These are phyloP conservation scores for Romanogobio albipinnatus DNA, from an alignment of 2,113 vertebrate species.

Conservation along the genomic window DNA sequence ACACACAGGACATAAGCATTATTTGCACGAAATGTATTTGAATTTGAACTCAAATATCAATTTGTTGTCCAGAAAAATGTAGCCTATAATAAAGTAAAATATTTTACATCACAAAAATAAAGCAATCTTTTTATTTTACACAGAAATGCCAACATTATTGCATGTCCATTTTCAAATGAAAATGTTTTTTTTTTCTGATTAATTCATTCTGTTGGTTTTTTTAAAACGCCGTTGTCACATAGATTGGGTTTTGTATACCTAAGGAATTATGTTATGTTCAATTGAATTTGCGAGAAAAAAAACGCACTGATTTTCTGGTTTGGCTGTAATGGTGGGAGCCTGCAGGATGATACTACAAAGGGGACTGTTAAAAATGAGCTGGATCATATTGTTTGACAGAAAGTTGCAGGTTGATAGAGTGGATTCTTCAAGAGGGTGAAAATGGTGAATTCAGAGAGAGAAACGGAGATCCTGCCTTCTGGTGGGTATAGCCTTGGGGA, in stretches of 20 bases:
- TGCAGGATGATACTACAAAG: conserved; percentile 77
- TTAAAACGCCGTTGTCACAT: conserved; percentile 43
- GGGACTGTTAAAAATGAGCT: conserved; percentile 91
- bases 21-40: neutral
- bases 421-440: conserved; percentile 81
- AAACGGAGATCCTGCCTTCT: conserved; percentile 70
- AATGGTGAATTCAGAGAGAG: conserved; percentile 81
- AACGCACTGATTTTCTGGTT: conserved; percentile 51
- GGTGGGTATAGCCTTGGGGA: conserved; percentile 78
- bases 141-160: neutral
- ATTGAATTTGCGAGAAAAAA: conserved; percentile 33
- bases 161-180: neutral
- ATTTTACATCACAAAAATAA: neutral
- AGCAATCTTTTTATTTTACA: too few species aligned
- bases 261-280: conserved; percentile 56
- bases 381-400: conserved; percentile 97
- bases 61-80: neutral
- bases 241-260: conserved; percentile 39
- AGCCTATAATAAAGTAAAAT: neutral
- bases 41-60: neutral
- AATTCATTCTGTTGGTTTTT: neutral
- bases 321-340: conserved; percentile 67
- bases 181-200: neutral
- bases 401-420: conserved; percentile 89
- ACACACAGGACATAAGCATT: too few species aligned